Evolutionary conservation across 2,888 invertebrate genomes (phyloP).

Genomic region (Ochropleura plecta): DNA sequence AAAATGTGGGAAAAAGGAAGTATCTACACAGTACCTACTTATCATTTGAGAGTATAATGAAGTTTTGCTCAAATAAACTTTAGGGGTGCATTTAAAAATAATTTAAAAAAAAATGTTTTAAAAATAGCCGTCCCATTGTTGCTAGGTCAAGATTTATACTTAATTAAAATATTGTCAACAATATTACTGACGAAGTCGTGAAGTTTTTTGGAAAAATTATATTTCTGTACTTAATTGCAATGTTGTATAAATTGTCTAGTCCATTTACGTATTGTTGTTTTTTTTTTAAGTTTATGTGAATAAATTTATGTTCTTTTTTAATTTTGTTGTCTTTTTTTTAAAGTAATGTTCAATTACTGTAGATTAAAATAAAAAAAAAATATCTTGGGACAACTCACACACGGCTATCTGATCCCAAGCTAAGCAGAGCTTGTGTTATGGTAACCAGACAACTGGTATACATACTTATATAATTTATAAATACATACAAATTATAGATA

Average conservation of each 20-base stretch:
- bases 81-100: background rate
- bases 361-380: too few relatives aligned
- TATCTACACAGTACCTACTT: too few relatives aligned
- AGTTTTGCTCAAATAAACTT: constrained; percentile 43
- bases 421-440: too few relatives aligned
- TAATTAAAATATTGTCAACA: background rate
- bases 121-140: background rate
- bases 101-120: background rate
- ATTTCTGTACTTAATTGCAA: constrained; percentile 17
- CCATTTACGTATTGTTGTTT: constrained; percentile 51
- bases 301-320: constrained; percentile 36
- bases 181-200: background rate
- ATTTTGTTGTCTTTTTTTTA: constrained; percentile 1
- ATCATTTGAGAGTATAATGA: background rate
- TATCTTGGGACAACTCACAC: too few relatives aligned
- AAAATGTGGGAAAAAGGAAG: background rate
- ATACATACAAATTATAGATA: too few relatives aligned
- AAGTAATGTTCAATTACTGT: too few relatives aligned
- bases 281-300: constrained; percentile 52
- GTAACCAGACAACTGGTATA: too few relatives aligned
- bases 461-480: too few relatives aligned
- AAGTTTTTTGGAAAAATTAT: constrained; percentile 43
- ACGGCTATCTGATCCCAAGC: too few relatives aligned
- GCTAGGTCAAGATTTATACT: background rate
- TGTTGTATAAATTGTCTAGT: constrained; percentile 54